These are phyloP conservation scores for Pyrocephalus nanus DNA, from an alignment of 2,797 vertebrate genomes.

Conservation along the genomic window DNA sequence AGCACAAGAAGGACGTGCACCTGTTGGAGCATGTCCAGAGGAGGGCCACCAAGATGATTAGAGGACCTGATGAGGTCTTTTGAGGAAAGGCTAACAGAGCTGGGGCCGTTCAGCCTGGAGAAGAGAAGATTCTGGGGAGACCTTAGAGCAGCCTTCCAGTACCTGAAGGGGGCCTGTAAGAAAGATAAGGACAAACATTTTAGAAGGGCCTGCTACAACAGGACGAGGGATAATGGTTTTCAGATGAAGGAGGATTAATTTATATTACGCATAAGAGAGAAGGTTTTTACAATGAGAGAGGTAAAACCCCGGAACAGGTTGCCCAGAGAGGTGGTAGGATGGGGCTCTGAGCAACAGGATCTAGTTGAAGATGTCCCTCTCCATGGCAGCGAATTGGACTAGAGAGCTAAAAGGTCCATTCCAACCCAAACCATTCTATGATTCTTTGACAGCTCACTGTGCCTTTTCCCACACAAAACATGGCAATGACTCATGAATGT, in stretches of 20 bases:
- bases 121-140: neutral
- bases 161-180: neutral
- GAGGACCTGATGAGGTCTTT: neutral
- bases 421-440: neutral
- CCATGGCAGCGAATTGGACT: neutral
- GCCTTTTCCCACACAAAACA: neutral
- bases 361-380: neutral
- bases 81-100: neutral
- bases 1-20: neutral
- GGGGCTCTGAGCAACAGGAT: rapidly evolving
- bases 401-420: neutral
- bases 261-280: neutral
- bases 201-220: neutral
- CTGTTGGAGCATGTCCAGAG: neutral
- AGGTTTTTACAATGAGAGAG: neutral
- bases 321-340: too few species aligned
- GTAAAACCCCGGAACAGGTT: neutral
- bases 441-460: neutral
- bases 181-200: neutral
- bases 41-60: neutral
- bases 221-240: neutral
- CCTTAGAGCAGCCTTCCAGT: neutral
- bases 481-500: neutral
- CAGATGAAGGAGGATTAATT: neutral
- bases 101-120: neutral